A percentile compares a stretch with the other conserved stretches of the same genome.
These are phyloP conservation scores for Clarias magur DNA, from an alignment of 2,113 vertebrate genomes.

Conservation along the genomic window DNA sequence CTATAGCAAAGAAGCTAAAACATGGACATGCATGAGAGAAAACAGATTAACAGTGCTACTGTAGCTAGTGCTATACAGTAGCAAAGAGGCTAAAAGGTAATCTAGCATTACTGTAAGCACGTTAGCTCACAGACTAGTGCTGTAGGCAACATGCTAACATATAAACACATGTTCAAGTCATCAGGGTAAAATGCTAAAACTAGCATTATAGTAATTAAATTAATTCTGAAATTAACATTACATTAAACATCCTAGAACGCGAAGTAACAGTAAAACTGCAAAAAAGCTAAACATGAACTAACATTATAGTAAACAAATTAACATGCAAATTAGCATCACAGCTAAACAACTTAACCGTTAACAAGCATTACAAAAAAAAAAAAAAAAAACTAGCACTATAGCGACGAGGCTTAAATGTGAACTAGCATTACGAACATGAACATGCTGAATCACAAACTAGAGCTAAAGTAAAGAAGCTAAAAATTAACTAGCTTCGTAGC, in stretches of 20 bases:
- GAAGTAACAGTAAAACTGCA: too few relatives aligned
- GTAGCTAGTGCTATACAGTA: not conserved
- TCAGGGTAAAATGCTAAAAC: not conserved
- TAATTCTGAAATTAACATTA: not conserved
- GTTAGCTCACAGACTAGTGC: not conserved
- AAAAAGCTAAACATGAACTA: too few relatives aligned
- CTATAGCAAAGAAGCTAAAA: too few relatives aligned
- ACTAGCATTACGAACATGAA: not conserved
- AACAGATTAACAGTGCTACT: not conserved
- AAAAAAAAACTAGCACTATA: not conserved
- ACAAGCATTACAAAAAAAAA: not conserved
- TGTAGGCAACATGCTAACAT: too few relatives aligned
- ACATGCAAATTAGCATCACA: not conserved
- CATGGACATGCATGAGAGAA: not conserved
- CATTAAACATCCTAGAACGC: too few relatives aligned
- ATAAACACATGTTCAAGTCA: not conserved
- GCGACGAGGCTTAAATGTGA: not conserved
- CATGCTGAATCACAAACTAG: not conserved
- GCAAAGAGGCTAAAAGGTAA: not conserved
- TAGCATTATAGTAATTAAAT: not conserved
- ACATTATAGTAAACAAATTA: too few relatives aligned
- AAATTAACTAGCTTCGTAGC: not conserved
- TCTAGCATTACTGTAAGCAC: not conserved
- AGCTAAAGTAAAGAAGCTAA: not conserved
- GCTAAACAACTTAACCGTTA: not conserved